Evolutionary conservation across 1,140 invertebrate species (phyloP), one percentile per base, ranked within the genome.

Genomic region (Zaprionus tsacasi): DNA sequence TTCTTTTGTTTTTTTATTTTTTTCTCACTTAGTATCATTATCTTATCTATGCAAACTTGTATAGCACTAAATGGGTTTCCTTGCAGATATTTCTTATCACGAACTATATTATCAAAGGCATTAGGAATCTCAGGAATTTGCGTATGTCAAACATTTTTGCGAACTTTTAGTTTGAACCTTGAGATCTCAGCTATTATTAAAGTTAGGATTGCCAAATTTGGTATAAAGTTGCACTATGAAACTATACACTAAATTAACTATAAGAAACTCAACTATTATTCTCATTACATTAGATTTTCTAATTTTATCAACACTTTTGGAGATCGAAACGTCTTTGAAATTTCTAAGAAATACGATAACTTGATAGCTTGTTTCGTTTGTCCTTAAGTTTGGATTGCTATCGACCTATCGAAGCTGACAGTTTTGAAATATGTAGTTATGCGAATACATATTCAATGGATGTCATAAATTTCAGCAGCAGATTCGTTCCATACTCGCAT

Each of bases 381-480:
- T 50, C 45, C 45, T 50, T 25, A 50, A 12, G 17, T 25, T 25
- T 50, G 45, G 0, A 21, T 50, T 50, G 4, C 3, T 6, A 21
- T 11, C 10, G 45, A 17, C 15, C 36, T 6, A 38, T 38, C 36
- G 6, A 15, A 48, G 15, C 17, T 45, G 43, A 15, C n/a, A 45
- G 43, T 21, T 50, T 21, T 50, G 17, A 50, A 50, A 50, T 35
- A 35, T 35, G 27, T 48, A 21, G 45, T 48, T 48, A 21, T 48
- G n/a, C 40, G 43, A 17, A 48, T 48, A 48, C 15, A 45, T 45
- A 45, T 50, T 25, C 15, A 50, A 50, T 50, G 45, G 45, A 11
- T 50, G 45, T 50, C 45, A 50, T 50, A 50, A 50, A 50, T 50
- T 50, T 50, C 3, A 50, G 45, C 45, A 21, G 45, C 45, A 1